Conservation (phyloP, 2,797 vertebrate genomes). For the Tapera naevia region DNA sequence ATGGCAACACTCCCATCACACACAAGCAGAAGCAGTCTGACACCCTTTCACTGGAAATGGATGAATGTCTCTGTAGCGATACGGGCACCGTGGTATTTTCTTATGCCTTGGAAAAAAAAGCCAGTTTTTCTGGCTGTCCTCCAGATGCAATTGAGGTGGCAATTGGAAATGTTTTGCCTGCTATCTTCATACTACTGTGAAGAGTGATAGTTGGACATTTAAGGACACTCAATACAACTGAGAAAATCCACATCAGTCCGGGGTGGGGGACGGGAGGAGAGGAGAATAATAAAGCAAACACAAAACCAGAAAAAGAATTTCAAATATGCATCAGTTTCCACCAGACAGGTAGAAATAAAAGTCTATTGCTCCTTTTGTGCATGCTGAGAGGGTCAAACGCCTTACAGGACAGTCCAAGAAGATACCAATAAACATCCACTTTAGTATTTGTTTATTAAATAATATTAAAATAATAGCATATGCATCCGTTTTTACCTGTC, state of each 20-base stretch:
- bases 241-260: background rate
- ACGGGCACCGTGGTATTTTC: background rate
- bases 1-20: background rate
- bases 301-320: background rate
- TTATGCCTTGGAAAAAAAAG: background rate
- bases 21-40: slow-evolving; percentile 15
- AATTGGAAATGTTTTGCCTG: slow-evolving; percentile 1
- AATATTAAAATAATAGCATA: background rate
- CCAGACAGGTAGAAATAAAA: background rate
- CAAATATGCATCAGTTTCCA: background rate
- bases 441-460: background rate
- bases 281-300: background rate
- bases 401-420: background rate
- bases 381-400: background rate
- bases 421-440: background rate
- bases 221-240: background rate
- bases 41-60: slow-evolving; percentile 37
- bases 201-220: background rate
- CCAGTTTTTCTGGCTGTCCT: background rate
- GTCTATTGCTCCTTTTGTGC: background rate
- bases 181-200: background rate
- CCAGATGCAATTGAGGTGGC: background rate
- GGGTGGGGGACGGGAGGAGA: too few relatives aligned
- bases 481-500: background rate
- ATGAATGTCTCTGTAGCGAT: slow-evolving; percentile 41